These are phyloP conservation scores for Ciona savignyi DNA, from an alignment of 23 tunicate genomes.

Conservation along the genomic window DNA sequence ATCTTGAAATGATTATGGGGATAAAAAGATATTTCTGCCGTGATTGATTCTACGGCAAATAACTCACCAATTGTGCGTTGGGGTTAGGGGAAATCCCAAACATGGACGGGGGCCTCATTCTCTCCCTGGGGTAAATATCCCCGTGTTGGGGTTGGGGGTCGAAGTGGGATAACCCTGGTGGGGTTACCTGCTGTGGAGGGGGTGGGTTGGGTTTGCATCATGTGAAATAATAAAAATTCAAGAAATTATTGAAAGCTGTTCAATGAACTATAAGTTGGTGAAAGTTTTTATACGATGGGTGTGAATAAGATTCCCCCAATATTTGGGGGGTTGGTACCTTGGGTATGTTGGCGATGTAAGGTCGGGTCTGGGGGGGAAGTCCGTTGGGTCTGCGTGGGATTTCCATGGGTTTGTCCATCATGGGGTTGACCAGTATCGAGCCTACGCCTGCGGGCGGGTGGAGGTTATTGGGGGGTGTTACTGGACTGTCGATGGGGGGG, in stretches of 20 bases:
- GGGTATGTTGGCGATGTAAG: background rate
- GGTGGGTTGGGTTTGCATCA: conserved; percentile 8
- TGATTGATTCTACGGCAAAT: background rate
- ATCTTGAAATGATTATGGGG: background rate
- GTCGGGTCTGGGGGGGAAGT: background rate
- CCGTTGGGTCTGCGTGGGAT: conserved; percentile 13
- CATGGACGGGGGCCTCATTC: conserved; percentile 4
- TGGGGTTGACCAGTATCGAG: too few relatives aligned
- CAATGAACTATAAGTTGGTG: too few relatives aligned
- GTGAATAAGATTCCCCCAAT: too few relatives aligned
- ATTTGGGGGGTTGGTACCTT: conserved; percentile 6
- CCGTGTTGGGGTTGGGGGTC: conserved; percentile 3
- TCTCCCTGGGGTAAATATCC: conserved; percentile 4
- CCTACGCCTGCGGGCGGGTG: too few relatives aligned
- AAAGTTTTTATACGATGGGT: too few relatives aligned
- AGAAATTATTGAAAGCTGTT: too few relatives aligned
- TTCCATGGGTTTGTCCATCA: too few relatives aligned
- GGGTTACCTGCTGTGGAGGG: conserved; percentile 21
- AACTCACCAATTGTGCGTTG: conserved; percentile 23
- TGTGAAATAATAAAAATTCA: too few relatives aligned
- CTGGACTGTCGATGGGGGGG: too few relatives aligned
- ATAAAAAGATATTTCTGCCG: background rate
- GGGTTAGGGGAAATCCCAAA: conserved; percentile 15
- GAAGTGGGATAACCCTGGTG: conserved; percentile 13
- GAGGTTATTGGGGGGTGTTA: too few relatives aligned